Conservation (phyloP, 2,113 vertebrate species). For the Spheniscus mendiculus region DNA sequence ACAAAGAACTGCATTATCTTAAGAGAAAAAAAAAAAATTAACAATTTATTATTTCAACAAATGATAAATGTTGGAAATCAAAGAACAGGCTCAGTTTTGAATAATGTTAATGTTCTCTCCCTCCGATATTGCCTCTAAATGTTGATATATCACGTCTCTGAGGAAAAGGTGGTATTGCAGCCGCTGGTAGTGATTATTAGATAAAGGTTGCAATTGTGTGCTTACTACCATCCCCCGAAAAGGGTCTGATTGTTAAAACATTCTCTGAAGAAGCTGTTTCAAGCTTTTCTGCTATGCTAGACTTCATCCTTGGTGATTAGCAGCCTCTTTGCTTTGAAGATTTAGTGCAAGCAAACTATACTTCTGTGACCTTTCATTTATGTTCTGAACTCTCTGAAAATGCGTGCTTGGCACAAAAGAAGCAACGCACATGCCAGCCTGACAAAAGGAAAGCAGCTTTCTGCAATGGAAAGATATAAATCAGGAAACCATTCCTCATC, state of each 20-base stretch:
- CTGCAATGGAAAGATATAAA: not conserved
- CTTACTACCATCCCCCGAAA: slow-evolving; percentile 53
- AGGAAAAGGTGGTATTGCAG: not conserved
- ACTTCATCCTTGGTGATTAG: slow-evolving; percentile 56
- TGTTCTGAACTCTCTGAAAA: slow-evolving; percentile 58
- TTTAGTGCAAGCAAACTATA: slow-evolving; percentile 54
- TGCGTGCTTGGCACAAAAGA: slow-evolving; percentile 54
- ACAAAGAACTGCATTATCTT: not conserved
- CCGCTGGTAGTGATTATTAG: slow-evolving; percentile 4
- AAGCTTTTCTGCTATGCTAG: slow-evolving; percentile 35
- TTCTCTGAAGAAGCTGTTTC: slow-evolving; percentile 63
- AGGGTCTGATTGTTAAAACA: slow-evolving; percentile 58
- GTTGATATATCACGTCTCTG: not conserved
- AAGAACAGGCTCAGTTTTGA: not conserved
- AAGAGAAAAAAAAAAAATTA: not conserved
- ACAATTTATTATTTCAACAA: not conserved
- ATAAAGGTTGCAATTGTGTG: slow-evolving; percentile 47
- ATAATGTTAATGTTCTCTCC: not conserved
- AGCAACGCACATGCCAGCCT: not conserved
- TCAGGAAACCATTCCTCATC: not conserved
- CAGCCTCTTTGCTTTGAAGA: slow-evolving; percentile 59
- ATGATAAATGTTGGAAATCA: not conserved
- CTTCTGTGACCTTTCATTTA: slow-evolving; percentile 66
- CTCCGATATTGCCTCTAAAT: not conserved
- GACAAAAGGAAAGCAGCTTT: slow-evolving; percentile 10